phyloP scores from a whole-genome alignment of 2,113 vertebrate genomes.

The Sinocyclocheilus rhinocerous region DNA sequence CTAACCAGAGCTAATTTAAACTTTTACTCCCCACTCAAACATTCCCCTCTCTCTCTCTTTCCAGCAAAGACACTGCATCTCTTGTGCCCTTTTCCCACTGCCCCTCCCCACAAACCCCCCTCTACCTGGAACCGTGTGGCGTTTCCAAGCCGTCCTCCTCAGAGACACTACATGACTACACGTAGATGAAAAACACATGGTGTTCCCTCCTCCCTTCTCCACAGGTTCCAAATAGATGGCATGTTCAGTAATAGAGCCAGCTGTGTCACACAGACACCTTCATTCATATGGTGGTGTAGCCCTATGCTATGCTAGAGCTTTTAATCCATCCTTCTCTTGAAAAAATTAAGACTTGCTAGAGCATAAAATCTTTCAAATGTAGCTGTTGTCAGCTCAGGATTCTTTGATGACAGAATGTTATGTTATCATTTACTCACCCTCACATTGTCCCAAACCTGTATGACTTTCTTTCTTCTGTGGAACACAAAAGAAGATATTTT shows the following conservation, averaged over 20 bases:
- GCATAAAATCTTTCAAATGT: not conserved
- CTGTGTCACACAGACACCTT: conserved; percentile 71
- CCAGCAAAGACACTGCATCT: conserved; percentile 81
- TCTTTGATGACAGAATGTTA: too few relatives aligned
- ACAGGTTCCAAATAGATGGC: conserved; percentile 65
- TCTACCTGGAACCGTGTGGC: conserved; percentile 74
- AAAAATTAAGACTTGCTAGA: not conserved
- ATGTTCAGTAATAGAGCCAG: conserved; percentile 65
- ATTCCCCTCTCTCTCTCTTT: conserved; percentile 71
- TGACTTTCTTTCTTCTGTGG: not conserved
- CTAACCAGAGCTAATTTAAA: conserved; percentile 77
- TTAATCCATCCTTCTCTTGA: not conserved
- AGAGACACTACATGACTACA: conserved; percentile 72
- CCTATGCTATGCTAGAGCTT: conserved; percentile 55
- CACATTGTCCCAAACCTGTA: not conserved
- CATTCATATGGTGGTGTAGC: conserved; percentile 73
- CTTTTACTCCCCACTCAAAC: conserved; percentile 76
- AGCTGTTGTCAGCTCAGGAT: not conserved
- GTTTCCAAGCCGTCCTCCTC: conserved; percentile 70
- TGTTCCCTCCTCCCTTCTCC: conserved; percentile 41
- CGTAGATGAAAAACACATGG: conserved; percentile 82
- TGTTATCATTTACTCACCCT: not conserved
- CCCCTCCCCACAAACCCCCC: conserved; percentile 62
- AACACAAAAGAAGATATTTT: not conserved
- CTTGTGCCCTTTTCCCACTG: conserved; percentile 72